phyloP scores from a whole-genome alignment of 2,888 invertebrate species.

The Chymomyza amoena region DNA sequence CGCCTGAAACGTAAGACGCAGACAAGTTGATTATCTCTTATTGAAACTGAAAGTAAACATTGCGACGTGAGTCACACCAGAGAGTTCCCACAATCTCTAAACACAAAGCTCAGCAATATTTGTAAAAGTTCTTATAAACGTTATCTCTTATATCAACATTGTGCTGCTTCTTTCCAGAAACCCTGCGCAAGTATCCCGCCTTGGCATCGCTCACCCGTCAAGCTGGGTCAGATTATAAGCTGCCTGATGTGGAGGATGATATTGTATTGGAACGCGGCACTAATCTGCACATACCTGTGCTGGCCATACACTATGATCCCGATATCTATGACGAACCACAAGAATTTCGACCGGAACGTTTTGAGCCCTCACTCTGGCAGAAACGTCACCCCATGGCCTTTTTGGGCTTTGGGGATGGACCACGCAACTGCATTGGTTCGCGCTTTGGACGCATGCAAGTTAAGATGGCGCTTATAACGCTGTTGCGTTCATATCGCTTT shows the following conservation, averaged over 20 bases:
- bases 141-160: neutral
- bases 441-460: slow-evolving; percentile 73
- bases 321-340: slow-evolving; percentile 78
- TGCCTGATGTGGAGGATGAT: slow-evolving; percentile 58
- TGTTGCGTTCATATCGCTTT: slow-evolving; percentile 44
- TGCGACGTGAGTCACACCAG: neutral
- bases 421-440: slow-evolving; percentile 73
- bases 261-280: slow-evolving; percentile 73
- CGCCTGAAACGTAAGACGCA: neutral
- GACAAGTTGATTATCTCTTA: neutral
- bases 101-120: neutral
- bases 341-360: slow-evolving; percentile 79
- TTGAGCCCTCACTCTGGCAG: slow-evolving; percentile 64
- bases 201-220: slow-evolving; percentile 71
- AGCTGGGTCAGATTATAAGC: slow-evolving; percentile 68
- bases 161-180: slow-evolving; percentile 71
- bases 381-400: slow-evolving; percentile 72
- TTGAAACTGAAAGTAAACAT: neutral
- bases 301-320: slow-evolving; percentile 78
- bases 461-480: slow-evolving; percentile 62
- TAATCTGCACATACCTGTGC: slow-evolving; percentile 70
- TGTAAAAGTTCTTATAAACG: neutral
- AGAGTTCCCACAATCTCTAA: neutral
- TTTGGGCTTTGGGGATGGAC: slow-evolving; percentile 77
- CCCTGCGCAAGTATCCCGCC: slow-evolving; percentile 79